Base-by-base conservation (phyloP, 2,113 vertebrate species). In the Tretioscincus oriximinensis region DNA sequence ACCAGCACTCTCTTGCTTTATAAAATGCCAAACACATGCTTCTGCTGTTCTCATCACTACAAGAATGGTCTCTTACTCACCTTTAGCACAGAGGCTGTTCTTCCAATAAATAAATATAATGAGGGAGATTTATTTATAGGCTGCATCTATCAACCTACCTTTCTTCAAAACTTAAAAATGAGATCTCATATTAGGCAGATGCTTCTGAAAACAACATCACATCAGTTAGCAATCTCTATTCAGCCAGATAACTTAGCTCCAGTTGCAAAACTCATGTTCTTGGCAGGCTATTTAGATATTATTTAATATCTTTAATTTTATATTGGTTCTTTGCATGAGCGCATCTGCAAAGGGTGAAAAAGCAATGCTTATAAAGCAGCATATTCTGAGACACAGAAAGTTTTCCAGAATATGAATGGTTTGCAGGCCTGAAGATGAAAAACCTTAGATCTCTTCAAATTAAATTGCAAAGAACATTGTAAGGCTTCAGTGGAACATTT, bases 371-470 rank as follows among this genome's bases (percentile, higher is more conserved):
- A 81, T 16, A 73, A 80, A 54, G 35, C 61, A 61, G 60, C 61
- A 81, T 2, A 75, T 78, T 35, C 54, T 77, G 51, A 26, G 1
- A 74, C 10, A 84, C 58, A 49, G 10, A 16, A 63, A 20, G 24
- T 71, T 66, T 35, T 80, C 26, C 63, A 67, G 49, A 85, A 86
- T 49, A 80, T 26, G 70, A 69, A 83, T 28, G 12, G 5, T 68
- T 47, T 73, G 49, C 45, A 60, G 35, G 28, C 74, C 74, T 68
- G 47, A 4, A 20, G 4, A n/a, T 86, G 81, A 83, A 81, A 84
- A 82, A 16, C 35, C 67, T 49, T 64, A 51, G 1, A 7, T 72
- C 1, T 35, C 41, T 60, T 49, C 26, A 31, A 70, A 35, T 21
- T 73, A 69, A 77, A 73, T 45, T 8, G 9, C 20, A 60, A 21